phyloP scores from a whole-genome alignment of 2,888 invertebrate genomes.

The Drosophila ustulata region DNA sequence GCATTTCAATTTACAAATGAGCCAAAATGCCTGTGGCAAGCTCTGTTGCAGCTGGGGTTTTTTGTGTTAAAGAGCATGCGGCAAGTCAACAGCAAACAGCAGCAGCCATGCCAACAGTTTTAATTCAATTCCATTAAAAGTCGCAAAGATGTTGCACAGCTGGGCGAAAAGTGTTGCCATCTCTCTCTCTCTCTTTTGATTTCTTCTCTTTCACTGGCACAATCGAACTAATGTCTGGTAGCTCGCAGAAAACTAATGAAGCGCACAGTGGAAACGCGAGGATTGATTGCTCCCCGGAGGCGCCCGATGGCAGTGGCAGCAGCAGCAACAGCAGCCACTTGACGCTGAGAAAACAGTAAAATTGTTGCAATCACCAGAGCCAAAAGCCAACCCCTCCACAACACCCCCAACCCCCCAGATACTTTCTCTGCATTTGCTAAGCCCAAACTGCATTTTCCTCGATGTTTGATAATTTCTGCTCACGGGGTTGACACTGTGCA shows the following conservation, averaged over 20 bases:
- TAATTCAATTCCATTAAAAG: constrained; percentile 80
- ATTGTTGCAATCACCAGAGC: constrained; percentile 67
- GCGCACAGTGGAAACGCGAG: constrained; percentile 72
- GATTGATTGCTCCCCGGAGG: constrained; percentile 83
- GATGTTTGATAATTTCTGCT: constrained; percentile 73
- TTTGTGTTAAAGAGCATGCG: constrained; percentile 21
- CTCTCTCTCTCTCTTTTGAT: constrained; percentile 2
- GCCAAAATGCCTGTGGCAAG: constrained; percentile 71
- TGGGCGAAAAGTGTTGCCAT: constrained; percentile 57
- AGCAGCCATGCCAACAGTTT: constrained; percentile 67
- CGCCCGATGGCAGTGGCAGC: constrained; percentile 46
- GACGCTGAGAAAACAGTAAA: constrained; percentile 57
- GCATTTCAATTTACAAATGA: constrained; percentile 75
- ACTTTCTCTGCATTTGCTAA: constrained; percentile 29
- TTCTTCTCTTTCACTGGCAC: constrained; percentile 34
- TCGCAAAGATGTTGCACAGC: constrained; percentile 64
- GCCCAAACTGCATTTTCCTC: constrained; percentile 75
- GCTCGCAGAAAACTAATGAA: constrained; percentile 73
- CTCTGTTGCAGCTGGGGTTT: constrained; percentile 21
- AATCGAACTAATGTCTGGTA: constrained; percentile 69
- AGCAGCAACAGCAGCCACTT: constrained; percentile 49
- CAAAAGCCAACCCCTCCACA: constrained; percentile 34
- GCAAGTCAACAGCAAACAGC: constrained; percentile 31
- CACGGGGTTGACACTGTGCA: constrained; percentile 36
- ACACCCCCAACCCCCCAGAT: not conserved